Percentiles rank a stretch among this genome's conserved stretches.
These are phyloP conservation scores for Pyrgilauda ruficollis DNA, from an alignment of 2,113 vertebrate genomes.

Conservation along the genomic window DNA sequence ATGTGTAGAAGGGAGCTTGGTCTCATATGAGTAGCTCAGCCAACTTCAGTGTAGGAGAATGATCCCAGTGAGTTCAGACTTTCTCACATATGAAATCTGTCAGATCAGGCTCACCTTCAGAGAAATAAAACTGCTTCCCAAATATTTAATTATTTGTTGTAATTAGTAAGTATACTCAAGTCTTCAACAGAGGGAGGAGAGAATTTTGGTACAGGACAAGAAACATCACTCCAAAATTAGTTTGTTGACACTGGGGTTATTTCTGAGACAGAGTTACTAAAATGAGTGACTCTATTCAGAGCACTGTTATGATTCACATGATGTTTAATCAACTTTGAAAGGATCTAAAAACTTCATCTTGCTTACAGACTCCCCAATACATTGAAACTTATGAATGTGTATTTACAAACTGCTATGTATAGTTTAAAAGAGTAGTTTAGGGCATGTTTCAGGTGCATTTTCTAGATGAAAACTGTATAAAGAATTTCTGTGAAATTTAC, in stretches of 20 bases:
- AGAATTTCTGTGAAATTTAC: background rate
- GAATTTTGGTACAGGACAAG: background rate
- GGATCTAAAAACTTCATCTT: background rate
- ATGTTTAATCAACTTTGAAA: background rate
- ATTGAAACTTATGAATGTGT: background rate
- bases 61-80: no score
- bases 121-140: background rate
- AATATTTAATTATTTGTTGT: background rate
- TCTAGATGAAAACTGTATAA: background rate
- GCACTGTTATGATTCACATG: background rate
- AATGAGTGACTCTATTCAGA: background rate
- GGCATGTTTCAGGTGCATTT: background rate
- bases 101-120: background rate
- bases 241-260: background rate
- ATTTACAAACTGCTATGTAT: background rate
- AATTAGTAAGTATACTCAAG: background rate
- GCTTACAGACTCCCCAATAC: background rate
- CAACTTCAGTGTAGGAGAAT: background rate
- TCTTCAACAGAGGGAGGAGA: background rate
- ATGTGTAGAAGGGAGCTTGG: background rate
- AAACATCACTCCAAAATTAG: background rate
- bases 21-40: background rate
- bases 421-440: background rate
- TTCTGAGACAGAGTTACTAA: background rate
- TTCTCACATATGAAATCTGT: background rate